Evolutionary conservation across 1,140 invertebrate species (phyloP), one percentile per base, ranked within the genome.

Genomic region (Monochamus saltuarius): DNA sequence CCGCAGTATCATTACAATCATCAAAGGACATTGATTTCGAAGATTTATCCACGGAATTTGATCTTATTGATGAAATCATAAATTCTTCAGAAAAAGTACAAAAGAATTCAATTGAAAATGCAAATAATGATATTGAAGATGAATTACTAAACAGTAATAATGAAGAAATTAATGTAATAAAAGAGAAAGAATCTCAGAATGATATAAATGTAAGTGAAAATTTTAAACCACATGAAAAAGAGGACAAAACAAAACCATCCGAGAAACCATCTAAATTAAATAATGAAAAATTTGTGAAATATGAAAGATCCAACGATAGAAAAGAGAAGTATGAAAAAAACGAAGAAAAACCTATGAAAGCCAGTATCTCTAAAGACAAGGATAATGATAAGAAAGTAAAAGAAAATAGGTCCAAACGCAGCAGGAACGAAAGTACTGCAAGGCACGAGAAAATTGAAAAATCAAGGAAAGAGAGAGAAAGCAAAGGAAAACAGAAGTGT

Each of bases 31-130:
- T 72, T 29, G 64, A 73, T 36, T 64, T 78, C 22, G 75, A 78
- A 62, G 73, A 75, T 50, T 76, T 78, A 43, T 69, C 73, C 7
- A 61, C 69, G 8, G 78, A 81, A 37, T 80, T 79, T 64, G 71
- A 77, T 58, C 65, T 77, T 47, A 74, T 80, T 50, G 71, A 72
- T 59, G 35, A 72, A 50, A 64, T 70, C 9, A 68, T 70, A 29
- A 66, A 71, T 54, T 58, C 55, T 59, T 58, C 58, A 59, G 67
- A 72, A 56, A 66, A 70, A 57, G 51, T 70, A 22, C 17, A 40
- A 11, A 56, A 56, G 22, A 54, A 39, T 10, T 6, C 10, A 16
- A 29, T 11, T 43, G 52, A 54, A 10, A 9, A 11, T 19, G 52
- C 19, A 13, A 43, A 45, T 16, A 52, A 49, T 59, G 66, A 68